These are phyloP conservation scores for Lysandra bellargus DNA, from an alignment of 2,888 invertebrate species.

Conservation along the genomic window DNA sequence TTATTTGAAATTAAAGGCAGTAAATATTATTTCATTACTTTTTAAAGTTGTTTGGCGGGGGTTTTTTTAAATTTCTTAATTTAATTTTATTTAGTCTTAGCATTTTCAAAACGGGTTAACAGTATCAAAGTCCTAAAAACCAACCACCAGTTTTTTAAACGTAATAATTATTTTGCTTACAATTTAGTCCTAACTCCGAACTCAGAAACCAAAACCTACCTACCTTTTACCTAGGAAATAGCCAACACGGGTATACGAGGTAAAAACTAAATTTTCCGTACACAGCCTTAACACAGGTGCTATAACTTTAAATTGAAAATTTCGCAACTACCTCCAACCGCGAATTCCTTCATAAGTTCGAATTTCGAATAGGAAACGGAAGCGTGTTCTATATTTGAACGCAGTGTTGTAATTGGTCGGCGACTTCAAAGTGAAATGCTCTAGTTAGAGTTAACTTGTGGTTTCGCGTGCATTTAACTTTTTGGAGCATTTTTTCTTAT, in stretches of 20 bases:
- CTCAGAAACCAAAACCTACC: too few relatives aligned
- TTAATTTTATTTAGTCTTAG: too few relatives aligned
- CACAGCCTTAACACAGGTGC: too few relatives aligned
- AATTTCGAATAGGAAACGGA: conserved; percentile 52
- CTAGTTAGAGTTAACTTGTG: conserved; percentile 52
- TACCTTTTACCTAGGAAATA: not conserved
- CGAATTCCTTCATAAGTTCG: not conserved
- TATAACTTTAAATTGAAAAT: conserved; percentile 11
- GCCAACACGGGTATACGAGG: not conserved
- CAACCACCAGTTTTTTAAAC: too few relatives aligned
- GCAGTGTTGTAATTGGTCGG: conserved; percentile 63
- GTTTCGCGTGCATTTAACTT: conserved; percentile 32
- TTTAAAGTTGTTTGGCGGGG: too few relatives aligned
- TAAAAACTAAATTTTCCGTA: not conserved
- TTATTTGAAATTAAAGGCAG: too few relatives aligned
- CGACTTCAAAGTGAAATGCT: conserved; percentile 74
- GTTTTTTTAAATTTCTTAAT: too few relatives aligned
- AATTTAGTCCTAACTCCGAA: too few relatives aligned
- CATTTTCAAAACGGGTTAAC: too few relatives aligned
- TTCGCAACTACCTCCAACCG: not conserved
- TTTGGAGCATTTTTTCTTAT: conserved; percentile 6
- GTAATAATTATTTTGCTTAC: too few relatives aligned
- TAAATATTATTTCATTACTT: too few relatives aligned
- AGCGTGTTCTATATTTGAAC: conserved; percentile 57
- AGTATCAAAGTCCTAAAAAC: too few relatives aligned